Base-by-base conservation (phyloP, 2,797 vertebrate species). In the Leuciscus waleckii region DNA sequence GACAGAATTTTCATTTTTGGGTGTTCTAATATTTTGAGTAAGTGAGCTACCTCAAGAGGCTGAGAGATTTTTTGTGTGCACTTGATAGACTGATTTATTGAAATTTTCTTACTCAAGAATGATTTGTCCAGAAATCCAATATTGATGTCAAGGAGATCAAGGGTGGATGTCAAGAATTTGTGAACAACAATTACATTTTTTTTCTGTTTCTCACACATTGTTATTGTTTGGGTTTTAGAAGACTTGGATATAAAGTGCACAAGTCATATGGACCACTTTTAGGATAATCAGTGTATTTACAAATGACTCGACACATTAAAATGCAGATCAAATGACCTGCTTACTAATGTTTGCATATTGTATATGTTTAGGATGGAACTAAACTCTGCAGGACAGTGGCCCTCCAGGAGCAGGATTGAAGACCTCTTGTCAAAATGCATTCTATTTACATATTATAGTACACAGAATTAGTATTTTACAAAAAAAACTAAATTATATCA, bases 391-490 rank as follows among this genome's bases (percentile, higher is more conserved):
- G 8, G 39, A 9, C 39, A 41, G 39, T 41, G 8, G 39, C 39
- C 39, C 39, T 41, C 39, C 39, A 9, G 39, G 39, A 41, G 39
- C 39, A 41, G 39, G 39, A 10, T 74, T 41, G 39, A 41, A 10
- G 39, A 41, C 2, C 39, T 10, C 9, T 41, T 1, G 43, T 32
- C 70, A 49, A 73, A 49, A 19, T 73, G 41, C 70, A 49, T 49
- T 71, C 69, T 71, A 46, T 73, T 73, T 29, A 29, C n/a, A 61
- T 13, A n/a, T n/a, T n/a, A n/a, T n/a, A n/a, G n/a, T n/a, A n/a
- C n/a, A n/a, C n/a, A 10, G 4, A 37, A 37, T 37, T 37, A 37
- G 37, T 37, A 37, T 37, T 37, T 37, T 37, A 37, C 37, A 29
- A 29, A 43, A 41, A 26, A 1, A 7, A n/a, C n/a, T 41, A 70